phyloP scores from a whole-genome alignment of 2,888 invertebrate species.

The Amphipyra tragopoginis region DNA sequence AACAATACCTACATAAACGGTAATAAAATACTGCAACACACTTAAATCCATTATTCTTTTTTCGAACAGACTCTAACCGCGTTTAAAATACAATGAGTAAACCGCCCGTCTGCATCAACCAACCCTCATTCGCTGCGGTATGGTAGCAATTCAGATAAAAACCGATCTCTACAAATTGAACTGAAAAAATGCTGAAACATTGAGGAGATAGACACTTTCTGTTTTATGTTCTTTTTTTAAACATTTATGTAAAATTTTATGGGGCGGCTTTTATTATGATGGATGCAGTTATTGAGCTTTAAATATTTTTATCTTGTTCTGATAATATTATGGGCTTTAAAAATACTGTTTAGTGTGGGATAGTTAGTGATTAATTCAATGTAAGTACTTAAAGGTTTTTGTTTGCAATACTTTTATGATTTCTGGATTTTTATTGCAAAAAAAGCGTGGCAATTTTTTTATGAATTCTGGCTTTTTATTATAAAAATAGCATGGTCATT shows the following conservation, averaged over 20 bases:
- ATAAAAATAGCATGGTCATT: too few relatives aligned
- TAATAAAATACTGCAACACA: too few relatives aligned
- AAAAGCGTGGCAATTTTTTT: too few relatives aligned
- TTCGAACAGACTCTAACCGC: too few relatives aligned
- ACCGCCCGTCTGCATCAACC: slow-evolving; percentile 63
- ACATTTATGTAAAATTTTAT: slow-evolving; percentile 55
- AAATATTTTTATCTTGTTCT: slow-evolving; percentile 45
- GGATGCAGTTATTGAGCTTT: slow-evolving; percentile 47
- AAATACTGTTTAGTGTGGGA: slow-evolving; percentile 25
- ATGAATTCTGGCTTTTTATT: too few relatives aligned
- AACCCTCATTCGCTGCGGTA: slow-evolving; percentile 72
- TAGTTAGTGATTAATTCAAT: slow-evolving; percentile 5
- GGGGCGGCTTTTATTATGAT: slow-evolving; percentile 58
- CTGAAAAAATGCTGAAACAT: slow-evolving; percentile 72
- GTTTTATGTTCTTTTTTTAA: slow-evolving; percentile 58
- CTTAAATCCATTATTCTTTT: too few relatives aligned
- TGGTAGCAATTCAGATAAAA: slow-evolving; percentile 90
- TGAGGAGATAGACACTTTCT: slow-evolving; percentile 51
- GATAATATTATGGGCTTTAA: slow-evolving; percentile 31
- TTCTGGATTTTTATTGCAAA: not conserved
- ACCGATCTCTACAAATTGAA: slow-evolving; percentile 85
- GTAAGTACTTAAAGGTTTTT: slow-evolving; percentile 1
- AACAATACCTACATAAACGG: too few relatives aligned
- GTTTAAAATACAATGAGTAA: slow-evolving; percentile 37
- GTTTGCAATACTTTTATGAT: not conserved